Evolutionary conservation across 2,113 vertebrate species (phyloP).

Genomic region (Lampris megalopsis): DNA sequence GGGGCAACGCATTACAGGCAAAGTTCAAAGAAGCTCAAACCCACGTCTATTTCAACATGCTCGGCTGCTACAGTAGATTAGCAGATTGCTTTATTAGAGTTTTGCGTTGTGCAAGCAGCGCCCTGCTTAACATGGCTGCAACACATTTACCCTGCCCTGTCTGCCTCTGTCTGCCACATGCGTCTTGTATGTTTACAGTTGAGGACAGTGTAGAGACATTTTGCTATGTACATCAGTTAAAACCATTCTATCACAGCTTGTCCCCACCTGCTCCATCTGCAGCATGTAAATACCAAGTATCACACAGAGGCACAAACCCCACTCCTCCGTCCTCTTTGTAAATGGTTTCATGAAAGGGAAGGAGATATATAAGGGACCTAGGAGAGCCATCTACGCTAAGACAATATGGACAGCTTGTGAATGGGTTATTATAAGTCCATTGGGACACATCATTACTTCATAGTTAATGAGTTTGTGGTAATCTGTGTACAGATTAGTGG

Average conservation of each 20-base stretch:
- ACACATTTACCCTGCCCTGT: neutral
- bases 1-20: conserved; percentile 8
- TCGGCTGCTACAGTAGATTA: conserved; percentile 55
- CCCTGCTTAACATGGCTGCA: neutral
- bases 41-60: conserved; percentile 26
- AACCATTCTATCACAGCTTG: neutral
- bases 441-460: conserved; percentile 62
- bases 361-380: neutral
- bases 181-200: neutral
- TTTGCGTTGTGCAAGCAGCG: conserved; percentile 38
- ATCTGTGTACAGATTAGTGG: conserved; percentile 71
- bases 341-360: no score
- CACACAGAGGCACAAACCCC: no score
- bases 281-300: no score
- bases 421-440: conserved; percentile 52
- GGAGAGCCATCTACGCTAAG: neutral
- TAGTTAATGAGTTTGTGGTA: conserved; percentile 71
- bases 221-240: neutral
- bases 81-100: conserved; percentile 40
- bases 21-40: neutral
- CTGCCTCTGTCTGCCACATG: neutral
- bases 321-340: no score
- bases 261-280: neutral
- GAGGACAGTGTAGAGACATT: neutral
- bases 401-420: conserved; percentile 55